phyloP scores from a whole-genome alignment of 1,140 invertebrate genomes.

The Littorina saxatilis region DNA sequence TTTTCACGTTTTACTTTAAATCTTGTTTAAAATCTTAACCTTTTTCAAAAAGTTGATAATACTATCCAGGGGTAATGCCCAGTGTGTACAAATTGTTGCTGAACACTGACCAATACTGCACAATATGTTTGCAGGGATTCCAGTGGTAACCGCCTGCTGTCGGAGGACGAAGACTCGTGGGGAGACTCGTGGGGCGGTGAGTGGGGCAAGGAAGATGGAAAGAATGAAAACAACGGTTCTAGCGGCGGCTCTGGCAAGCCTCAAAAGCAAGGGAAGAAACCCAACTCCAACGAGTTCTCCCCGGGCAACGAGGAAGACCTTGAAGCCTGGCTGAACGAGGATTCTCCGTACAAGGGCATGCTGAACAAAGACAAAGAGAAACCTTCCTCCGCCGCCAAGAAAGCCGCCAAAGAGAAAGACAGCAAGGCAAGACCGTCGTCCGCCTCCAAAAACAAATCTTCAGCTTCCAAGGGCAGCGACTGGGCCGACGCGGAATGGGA shows the following conservation, averaged over 20 bases:
- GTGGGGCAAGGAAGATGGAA: conserved; percentile 51
- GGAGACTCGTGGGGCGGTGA: conserved; percentile 57
- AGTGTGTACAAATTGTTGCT: too few relatives aligned
- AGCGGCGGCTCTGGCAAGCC: background rate
- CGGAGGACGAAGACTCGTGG: conserved; percentile 68
- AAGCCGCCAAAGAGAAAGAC: conserved; percentile 40
- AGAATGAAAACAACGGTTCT: conserved; percentile 34
- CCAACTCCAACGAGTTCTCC: conserved; percentile 47
- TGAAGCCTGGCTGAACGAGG: conserved; percentile 68
- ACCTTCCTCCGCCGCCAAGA: conserved; percentile 48
- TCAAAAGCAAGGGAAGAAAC: conserved; percentile 34
- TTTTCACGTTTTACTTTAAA: too few relatives aligned
- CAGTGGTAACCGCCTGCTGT: conserved; percentile 60
- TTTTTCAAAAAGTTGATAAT: too few relatives aligned
- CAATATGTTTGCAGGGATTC: conserved; percentile 58
- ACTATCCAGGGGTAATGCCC: too few relatives aligned
- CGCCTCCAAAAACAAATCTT: conserved; percentile 55
- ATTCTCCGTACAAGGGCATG: conserved; percentile 39
- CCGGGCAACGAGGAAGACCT: conserved; percentile 61
- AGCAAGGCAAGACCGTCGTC: conserved; percentile 45
- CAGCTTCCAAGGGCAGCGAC: conserved; percentile 52
- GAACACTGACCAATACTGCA: too few relatives aligned
- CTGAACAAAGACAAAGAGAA: conserved; percentile 10
- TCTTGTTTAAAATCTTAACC: too few relatives aligned
- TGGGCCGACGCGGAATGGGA: conserved; percentile 69